phyloP scores from a whole-genome alignment of 2,113 vertebrate species.

The Entomyzon cyanotis region DNA sequence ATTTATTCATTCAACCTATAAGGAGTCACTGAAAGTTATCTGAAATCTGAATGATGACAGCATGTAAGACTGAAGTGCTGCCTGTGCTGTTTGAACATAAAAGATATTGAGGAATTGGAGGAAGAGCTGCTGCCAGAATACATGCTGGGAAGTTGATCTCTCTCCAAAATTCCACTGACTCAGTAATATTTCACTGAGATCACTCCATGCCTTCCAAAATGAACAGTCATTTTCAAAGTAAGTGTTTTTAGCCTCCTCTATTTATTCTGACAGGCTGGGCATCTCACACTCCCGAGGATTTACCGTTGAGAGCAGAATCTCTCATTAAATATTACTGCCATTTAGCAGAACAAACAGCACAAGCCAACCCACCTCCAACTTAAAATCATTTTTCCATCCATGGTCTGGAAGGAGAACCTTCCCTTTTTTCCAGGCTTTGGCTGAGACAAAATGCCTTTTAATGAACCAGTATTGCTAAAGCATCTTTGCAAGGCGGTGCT shows the following conservation, averaged over 20 bases:
- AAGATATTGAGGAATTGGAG: neutral
- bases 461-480: neutral
- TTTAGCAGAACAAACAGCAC: neutral
- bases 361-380: neutral
- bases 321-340: constrained; percentile 27
- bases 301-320: neutral
- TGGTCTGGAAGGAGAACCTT: neutral
- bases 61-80: neutral
- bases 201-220: constrained; percentile 44
- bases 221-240: constrained; percentile 51
- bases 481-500: neutral
- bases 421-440: neutral
- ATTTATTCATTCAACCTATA: neutral
- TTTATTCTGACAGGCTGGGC: constrained; percentile 37
- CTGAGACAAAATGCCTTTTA: neutral
- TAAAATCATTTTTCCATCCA: neutral
- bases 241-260: constrained; percentile 26
- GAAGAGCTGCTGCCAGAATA: constrained; percentile 34
- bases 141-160: constrained; percentile 44
- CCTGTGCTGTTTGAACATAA: neutral
- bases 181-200: constrained; percentile 40
- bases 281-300: neutral
- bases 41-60: neutral
- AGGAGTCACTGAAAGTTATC: neutral
- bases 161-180: constrained; percentile 50